Base-by-base conservation (phyloP, 2,113 vertebrate species). In the Labrus mixtus region DNA sequence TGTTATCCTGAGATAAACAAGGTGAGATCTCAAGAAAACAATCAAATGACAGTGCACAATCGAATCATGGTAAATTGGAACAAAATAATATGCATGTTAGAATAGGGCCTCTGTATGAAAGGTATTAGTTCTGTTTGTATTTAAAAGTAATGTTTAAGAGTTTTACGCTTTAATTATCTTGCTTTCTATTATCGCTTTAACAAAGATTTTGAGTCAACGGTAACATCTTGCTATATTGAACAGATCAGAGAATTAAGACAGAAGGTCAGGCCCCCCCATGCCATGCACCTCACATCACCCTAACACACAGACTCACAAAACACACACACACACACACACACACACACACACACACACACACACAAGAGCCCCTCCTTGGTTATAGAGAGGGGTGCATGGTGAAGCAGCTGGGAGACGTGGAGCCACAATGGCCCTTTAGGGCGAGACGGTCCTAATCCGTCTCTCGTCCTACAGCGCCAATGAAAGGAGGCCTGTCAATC, bases 401-500 rank as follows among this genome's bases (percentile, higher is more conserved):
- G 84, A 87, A 91, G 92, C 93, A 92, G 90, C 92, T 93, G 92
- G 90, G 91, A 92, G 89, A 92, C 82, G 89, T 82, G 80, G 78
- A 91, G 79, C 90, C 89, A 89, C 91, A 89, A 91, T 89, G 88
- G 88, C 85, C 85, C 90, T 93, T 91, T 86, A 91, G 86, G 91
- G 89, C 83, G 82, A 91, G 88, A 91, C 87, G 60, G 84, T 67
- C 79, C 79, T 89, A 92, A 91, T 93, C 91, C 91, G 72, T 81
- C 79, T 88, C 86, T 88, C 87, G 79, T 90, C 90, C 87, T 61
- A 87, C 92, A 86, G 90, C 85, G 83, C 74, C 66, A 22, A 80
- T 91, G 89, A 93, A 91, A 93, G 91, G 87, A 81, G 90, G 73
- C 86, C 85, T 91, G 90, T 92, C 91, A 93, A 90, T 93, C 91